phyloP scores from a whole-genome alignment of 2,888 invertebrate genomes.

The Nemoura dubitans region DNA sequence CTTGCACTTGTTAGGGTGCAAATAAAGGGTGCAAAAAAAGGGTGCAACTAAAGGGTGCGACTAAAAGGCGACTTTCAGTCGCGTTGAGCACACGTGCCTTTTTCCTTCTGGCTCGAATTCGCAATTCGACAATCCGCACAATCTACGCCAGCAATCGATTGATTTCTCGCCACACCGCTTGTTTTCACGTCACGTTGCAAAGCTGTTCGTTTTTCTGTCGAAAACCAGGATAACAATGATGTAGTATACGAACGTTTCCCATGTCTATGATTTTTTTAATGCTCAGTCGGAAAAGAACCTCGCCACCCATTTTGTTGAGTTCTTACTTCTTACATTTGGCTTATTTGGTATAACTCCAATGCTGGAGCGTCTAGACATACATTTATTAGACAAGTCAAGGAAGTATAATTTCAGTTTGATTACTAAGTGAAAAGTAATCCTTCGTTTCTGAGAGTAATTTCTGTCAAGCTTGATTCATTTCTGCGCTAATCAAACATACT shows the following conservation, averaged over 20 bases:
- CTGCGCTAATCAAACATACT: conserved; percentile 4
- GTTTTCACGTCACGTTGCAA: background rate
- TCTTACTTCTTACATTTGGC: background rate
- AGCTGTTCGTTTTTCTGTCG: conserved; percentile 12
- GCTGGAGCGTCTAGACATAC: background rate
- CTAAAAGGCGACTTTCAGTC: too few species aligned
- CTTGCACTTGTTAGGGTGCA: too few species aligned
- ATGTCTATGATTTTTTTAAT: conserved; percentile 12
- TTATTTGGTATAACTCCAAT: background rate
- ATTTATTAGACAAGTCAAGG: background rate
- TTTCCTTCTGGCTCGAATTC: background rate
- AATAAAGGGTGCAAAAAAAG: too few species aligned
- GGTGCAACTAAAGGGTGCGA: background rate
- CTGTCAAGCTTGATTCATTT: background rate
- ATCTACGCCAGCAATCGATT: background rate
- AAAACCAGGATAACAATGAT: background rate
- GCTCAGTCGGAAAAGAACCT: background rate
- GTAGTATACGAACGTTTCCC: background rate
- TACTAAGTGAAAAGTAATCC: background rate
- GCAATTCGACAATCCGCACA: background rate
- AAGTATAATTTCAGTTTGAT: background rate
- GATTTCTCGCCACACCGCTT: background rate
- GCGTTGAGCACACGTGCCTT: background rate
- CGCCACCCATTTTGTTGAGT: background rate
- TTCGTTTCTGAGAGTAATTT: background rate